Base-by-base conservation (phyloP, 2,113 vertebrate genomes). In the Myxocyprinus asiaticus region DNA sequence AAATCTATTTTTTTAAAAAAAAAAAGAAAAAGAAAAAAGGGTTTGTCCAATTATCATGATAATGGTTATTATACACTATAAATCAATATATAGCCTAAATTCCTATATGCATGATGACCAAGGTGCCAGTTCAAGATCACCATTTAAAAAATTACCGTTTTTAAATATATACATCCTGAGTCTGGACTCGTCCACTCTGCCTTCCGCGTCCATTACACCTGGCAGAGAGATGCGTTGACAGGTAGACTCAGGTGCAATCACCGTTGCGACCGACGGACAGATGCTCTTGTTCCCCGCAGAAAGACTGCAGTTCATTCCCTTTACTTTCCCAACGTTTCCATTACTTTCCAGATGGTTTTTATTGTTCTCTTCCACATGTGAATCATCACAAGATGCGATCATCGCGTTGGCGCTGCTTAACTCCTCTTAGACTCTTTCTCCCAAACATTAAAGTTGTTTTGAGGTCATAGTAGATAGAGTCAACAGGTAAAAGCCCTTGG, bases 111-210 rank as follows among this genome's bases (percentile, higher is more conserved):
- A 42, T 69, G 22, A 58, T 11, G n/a, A 56, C 42, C 14, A n/a
- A 65, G 4, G 55, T 15, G n/a, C 15, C 55, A 58, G n/a, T 58
- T 58, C 6, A 58, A 58, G 55, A 15, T 7, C 12, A 33, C 10
- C 6, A 82, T 6, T 7, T 51, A 51, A 33, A 9, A n/a, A n/a
- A 33, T 83, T 83, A 93, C 93, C 92, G 82, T 93, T 92, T 90
- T 90, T 89, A 70, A 93, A 91, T 66, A 94, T 92, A 67, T 92
- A 86, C 86, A 83, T 86, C 76, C 92, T 88, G 45, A 93, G 88
- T 70, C 93, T 86, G 0, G 91, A 92, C 86, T 93, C 93, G 85
- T 94, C 93, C n/a, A 94, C 91, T 81, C 93, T 86, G 48, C 93
- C 92, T 80, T 93, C 90, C 0, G 87, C 67, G 82, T 94, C 93